Evolutionary conservation across 92 coral and sea anemone genomes (phyloP).

Genomic region (Porites divaricata): DNA sequence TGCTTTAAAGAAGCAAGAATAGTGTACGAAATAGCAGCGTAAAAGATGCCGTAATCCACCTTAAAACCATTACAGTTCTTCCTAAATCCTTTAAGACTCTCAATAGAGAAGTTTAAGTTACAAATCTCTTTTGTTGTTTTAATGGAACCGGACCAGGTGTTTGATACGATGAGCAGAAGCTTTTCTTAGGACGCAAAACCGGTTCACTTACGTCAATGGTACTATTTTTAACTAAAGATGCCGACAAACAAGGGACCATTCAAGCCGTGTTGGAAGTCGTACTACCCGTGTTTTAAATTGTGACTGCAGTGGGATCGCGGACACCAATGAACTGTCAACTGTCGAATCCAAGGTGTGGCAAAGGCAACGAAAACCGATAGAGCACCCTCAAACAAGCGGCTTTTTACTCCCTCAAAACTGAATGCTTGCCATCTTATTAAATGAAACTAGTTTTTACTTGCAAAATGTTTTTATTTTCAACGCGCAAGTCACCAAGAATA

Average conservation of each 20-base stretch:
- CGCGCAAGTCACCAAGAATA: not conserved
- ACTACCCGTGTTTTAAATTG: not conserved
- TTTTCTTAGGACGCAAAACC: constrained; percentile 25
- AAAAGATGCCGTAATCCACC: not conserved
- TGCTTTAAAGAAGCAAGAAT: not conserved
- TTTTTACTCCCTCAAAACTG: no score
- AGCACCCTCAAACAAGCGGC: no score
- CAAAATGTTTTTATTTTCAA: no score
- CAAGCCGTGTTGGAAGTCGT: constrained; percentile 1
- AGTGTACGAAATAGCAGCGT: not conserved
- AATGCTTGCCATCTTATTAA: no score
- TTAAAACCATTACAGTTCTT: constrained; percentile 7
- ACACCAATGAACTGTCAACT: not conserved
- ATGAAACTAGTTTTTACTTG: no score
- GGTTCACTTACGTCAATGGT: constrained; percentile 18
- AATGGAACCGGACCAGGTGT: not conserved
- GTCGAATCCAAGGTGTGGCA: not conserved
- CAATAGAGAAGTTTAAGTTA: not conserved
- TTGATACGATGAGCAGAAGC: not conserved
- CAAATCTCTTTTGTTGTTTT: not conserved
- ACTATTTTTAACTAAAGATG: constrained; percentile 18
- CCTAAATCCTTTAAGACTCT: not conserved
- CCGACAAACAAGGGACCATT: constrained; percentile 29
- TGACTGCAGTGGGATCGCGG: not conserved
- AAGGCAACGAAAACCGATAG: no score